Conservation (phyloP, 2,797 vertebrate species). For the Lindbergichthys nudifrons region DNA sequence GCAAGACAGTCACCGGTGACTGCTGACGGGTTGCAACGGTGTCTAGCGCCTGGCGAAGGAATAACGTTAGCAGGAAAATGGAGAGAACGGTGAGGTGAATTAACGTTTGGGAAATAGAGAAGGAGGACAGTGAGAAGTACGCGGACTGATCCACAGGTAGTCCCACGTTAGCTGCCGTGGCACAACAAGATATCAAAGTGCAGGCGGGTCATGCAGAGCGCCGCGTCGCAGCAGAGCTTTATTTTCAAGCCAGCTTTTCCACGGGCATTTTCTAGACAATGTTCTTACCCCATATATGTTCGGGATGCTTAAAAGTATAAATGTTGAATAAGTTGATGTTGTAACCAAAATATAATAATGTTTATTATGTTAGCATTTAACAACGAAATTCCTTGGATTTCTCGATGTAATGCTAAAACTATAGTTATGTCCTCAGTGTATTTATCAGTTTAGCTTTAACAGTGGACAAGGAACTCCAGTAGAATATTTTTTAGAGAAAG, state of each 20-base stretch:
- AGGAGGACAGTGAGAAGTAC: constrained; percentile 52
- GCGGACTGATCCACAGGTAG: constrained; percentile 71
- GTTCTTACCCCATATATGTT: background rate
- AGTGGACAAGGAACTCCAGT: background rate
- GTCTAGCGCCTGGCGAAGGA: constrained; percentile 46
- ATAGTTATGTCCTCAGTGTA: background rate
- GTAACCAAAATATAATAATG: too few relatives aligned
- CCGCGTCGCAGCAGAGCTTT: constrained; percentile 60
- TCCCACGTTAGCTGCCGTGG: constrained; percentile 46
- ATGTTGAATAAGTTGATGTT: too few relatives aligned
- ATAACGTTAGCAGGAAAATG: constrained; percentile 35
- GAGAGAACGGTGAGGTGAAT: constrained; percentile 40
- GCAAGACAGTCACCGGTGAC: constrained; percentile 13
- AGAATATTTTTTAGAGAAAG: background rate
- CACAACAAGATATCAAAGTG: constrained; percentile 62
- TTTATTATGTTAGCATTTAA: background rate
- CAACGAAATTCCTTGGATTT: background rate
- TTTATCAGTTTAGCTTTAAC: background rate
- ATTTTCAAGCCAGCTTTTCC: background rate
- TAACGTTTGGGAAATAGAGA: constrained; percentile 35
- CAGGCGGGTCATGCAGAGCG: constrained; percentile 83
- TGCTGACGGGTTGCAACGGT: constrained; percentile 13
- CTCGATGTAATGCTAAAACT: background rate
- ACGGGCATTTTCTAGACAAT: background rate
- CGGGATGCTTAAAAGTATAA: background rate